Evolutionary conservation across 2,113 vertebrate genomes (phyloP).

Genomic region (Plecturocebus donacophilus): DNA sequence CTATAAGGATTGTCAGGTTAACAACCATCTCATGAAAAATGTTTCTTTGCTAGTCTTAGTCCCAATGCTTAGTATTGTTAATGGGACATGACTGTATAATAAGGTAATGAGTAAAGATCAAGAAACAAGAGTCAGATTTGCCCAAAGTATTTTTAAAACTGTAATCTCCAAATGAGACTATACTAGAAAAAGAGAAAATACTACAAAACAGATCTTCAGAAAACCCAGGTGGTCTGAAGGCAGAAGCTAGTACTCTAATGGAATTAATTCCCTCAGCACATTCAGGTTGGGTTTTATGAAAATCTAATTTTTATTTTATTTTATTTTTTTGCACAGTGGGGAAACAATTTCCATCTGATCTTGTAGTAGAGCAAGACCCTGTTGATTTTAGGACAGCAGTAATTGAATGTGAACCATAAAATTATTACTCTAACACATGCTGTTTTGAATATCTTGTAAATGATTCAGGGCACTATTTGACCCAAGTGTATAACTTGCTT

Average conservation of each 20-base stretch:
- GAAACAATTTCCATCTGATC: conserved; percentile 25
- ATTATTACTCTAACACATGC: not conserved
- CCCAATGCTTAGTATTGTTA: not conserved
- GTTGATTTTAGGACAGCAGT: not conserved
- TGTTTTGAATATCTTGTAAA: conserved; percentile 38
- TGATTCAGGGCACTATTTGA: not conserved
- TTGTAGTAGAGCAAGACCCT: conserved; percentile 4
- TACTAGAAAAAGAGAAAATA: not conserved
- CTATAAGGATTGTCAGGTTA: not conserved
- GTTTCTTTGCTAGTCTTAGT: not conserved
- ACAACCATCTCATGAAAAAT: conserved; percentile 1
- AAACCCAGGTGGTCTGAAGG: conserved; percentile 4
- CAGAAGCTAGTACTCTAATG: not conserved
- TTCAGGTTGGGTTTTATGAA: conserved; percentile 1
- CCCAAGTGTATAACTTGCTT: conserved; percentile 16
- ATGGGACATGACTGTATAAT: not conserved
- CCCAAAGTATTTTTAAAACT: not conserved
- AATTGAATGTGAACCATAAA: not conserved
- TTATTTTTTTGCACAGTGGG: not conserved
- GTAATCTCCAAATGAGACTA: not conserved
- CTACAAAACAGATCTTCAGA: not conserved
- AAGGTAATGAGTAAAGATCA: not conserved
- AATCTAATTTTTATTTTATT: not conserved
- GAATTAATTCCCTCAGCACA: conserved; percentile 32
- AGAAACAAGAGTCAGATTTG: not conserved